Evolutionary conservation across 1,140 invertebrate genomes (phyloP).

Genomic region (Heliconius congener): DNA sequence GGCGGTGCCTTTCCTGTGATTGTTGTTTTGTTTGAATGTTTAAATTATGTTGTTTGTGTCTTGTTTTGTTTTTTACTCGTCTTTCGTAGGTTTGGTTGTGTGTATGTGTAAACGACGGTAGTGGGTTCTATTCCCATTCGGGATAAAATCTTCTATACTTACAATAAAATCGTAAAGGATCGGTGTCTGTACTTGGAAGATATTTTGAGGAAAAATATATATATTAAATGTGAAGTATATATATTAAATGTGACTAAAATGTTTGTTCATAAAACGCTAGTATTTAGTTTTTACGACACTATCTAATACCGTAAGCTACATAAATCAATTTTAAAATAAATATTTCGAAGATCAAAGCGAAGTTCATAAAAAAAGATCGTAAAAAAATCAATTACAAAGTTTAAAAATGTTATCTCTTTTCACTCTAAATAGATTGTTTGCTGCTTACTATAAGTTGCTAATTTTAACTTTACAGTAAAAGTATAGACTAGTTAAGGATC

Average conservation of each 20-base stretch:
- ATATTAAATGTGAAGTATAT: too few relatives aligned
- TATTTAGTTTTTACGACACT: too few relatives aligned
- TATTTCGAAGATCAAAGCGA: constrained; percentile 9
- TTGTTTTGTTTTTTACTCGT: neutral
- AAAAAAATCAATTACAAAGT: neutral
- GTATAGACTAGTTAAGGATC: neutral
- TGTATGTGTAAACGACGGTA: too few relatives aligned
- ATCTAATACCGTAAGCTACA: neutral
- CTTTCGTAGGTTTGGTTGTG: neutral
- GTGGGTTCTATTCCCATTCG: too few relatives aligned
- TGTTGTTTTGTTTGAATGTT: neutral
- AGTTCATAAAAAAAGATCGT: neutral
- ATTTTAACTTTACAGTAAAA: neutral
- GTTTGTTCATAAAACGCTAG: too few relatives aligned
- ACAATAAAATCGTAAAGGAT: too few relatives aligned
- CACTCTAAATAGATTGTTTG: constrained; percentile 3
- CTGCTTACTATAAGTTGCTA: neutral
- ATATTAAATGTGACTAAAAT: too few relatives aligned
- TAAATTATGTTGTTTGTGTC: neutral
- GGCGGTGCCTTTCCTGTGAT: constrained; percentile 31
- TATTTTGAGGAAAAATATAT: too few relatives aligned
- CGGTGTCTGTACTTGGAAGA: too few relatives aligned
- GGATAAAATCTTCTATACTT: too few relatives aligned
- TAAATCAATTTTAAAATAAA: neutral
- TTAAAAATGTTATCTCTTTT: constrained; percentile 8